Conservation (phyloP, 2,797 vertebrate species). For the Lateolabrax maculatus region DNA sequence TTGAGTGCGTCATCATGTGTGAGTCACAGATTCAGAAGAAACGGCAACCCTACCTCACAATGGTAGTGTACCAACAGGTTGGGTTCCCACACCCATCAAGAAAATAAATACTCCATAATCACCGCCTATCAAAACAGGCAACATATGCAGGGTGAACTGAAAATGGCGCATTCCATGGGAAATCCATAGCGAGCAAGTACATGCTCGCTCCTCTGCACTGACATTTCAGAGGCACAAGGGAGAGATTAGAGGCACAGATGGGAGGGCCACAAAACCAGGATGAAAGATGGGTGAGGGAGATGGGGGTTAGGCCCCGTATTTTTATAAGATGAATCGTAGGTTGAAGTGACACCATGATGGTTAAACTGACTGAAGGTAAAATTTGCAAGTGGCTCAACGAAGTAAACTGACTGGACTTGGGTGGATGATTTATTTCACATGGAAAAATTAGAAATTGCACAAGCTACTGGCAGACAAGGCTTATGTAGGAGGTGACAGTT, state of each 20-base stretch:
- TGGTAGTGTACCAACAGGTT: conserved; percentile 85
- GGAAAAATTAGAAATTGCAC: conserved; percentile 32
- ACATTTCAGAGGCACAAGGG: conserved; percentile 82
- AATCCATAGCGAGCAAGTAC: conserved; percentile 87
- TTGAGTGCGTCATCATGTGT: conserved; percentile 54
- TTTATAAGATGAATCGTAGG: conserved; percentile 71
- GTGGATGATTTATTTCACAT: conserved; percentile 48
- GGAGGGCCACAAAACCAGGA: conserved; percentile 76
- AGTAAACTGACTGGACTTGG: conserved; percentile 23
- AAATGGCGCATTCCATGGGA: conserved; percentile 86
- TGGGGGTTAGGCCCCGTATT: conserved; percentile 79
- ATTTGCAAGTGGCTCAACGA: conserved; percentile 37
- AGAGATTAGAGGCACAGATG: conserved; percentile 81
- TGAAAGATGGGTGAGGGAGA: conserved; percentile 79
- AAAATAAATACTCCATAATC: conserved; percentile 87
- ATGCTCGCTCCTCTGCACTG: conserved; percentile 79
- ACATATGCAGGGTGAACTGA: conserved; percentile 76
- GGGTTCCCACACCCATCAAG: conserved; percentile 85
- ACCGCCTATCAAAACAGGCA: conserved; percentile 85
- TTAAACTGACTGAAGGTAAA: conserved; percentile 60
- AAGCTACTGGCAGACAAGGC: not conserved
- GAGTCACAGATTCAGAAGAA: conserved; percentile 70
- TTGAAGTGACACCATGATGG: conserved; percentile 60
- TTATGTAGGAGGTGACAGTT: conserved; percentile 31
- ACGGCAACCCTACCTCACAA: conserved; percentile 52